Base-by-base conservation (phyloP, 2,797 vertebrate genomes). In the Streptopelia turtur region DNA sequence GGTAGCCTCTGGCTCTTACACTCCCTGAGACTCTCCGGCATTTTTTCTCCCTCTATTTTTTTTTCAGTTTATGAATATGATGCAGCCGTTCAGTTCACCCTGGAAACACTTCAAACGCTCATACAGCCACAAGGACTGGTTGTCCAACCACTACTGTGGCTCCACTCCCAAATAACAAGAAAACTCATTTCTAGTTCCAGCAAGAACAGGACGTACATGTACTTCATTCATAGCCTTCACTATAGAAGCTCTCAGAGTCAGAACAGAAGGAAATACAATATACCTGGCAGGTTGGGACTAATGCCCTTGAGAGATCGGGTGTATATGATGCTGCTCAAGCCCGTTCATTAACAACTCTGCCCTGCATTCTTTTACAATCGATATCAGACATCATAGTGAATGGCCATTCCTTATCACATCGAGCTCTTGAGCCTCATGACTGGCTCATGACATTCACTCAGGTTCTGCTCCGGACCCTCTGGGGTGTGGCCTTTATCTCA, bases 1-100 rank as follows among this genome's bases (percentile, higher is more conserved):
- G 90, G 86, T 83, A 94, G 64, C 70, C 14, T 92, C 90, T 93
- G 83, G 85, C 64, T 92, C 49, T 87, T 82, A 64, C 5, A 2
- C 33, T 87, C 52, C 30, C 30, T 80, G 56, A 90, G 50, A 57
- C 33, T 85, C 75, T 89, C 68, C 50, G 69, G 52, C 28, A 50
- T 70, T 90, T 92, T 81, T 76, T 59, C 10, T 55, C 24, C 24
- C 1, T 45, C 24, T 28, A 4, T 20, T 30, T 16, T 39, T 16
- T n/a, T 52, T 57, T 6, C 52, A 94, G 74, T 37, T 90, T 85
- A 57, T 61, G 78, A 90, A 93, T 85, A 30, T 50, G 87, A 59
- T 83, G 49, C 41, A 64, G 91, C 41, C 57, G 1, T 77, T 83
- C 45, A 55, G 68, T 64, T 93, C 86, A 47, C 22, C 30, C 53